Conservation (phyloP, 23 tunicate species). For the Trididemnum miniatum region DNA sequence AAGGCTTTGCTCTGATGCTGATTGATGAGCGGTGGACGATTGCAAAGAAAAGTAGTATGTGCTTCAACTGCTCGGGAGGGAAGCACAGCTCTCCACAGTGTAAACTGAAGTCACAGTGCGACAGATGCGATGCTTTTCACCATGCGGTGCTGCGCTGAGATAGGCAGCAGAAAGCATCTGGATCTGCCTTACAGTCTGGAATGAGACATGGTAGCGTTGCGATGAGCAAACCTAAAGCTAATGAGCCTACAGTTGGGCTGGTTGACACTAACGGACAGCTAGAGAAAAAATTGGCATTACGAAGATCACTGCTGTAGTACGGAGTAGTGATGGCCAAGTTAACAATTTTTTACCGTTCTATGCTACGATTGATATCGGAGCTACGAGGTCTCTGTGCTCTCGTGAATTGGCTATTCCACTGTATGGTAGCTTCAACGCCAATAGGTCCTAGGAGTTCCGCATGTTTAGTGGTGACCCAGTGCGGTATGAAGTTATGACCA, state of each 20-base stretch:
- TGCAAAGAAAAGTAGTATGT: background rate
- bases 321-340: background rate
- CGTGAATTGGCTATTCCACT: background rate
- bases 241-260: background rate
- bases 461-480: background rate
- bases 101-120: background rate
- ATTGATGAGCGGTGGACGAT: background rate
- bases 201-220: too few relatives aligned
- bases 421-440: background rate
- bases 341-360: background rate
- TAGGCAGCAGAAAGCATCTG: background rate
- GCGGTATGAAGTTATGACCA: background rate
- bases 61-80: background rate
- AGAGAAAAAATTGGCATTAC: background rate
- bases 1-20: background rate
- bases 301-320: background rate
- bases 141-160: background rate
- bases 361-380: conserved; percentile 13
- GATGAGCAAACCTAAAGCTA: background rate
- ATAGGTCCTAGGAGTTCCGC: background rate
- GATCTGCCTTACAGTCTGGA: background rate
- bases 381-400: background rate
- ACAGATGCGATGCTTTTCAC: background rate
- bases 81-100: background rate
- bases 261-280: background rate